Conservation (phyloP, 1,140 invertebrate species). For the Papilio polytes region DNA sequence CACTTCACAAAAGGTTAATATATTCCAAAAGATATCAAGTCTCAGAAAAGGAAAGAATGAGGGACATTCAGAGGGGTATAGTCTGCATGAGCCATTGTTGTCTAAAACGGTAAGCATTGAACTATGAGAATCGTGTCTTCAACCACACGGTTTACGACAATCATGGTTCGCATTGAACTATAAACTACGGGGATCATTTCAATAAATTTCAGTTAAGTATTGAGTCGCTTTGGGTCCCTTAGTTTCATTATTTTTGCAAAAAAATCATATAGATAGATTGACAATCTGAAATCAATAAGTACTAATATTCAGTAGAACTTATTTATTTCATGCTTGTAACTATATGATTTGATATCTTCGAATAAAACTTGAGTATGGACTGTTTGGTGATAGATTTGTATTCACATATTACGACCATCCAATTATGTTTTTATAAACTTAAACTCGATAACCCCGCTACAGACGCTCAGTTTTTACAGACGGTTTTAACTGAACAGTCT, state of each 20-base stretch:
- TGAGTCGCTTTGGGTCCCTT: not conserved
- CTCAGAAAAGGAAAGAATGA: conserved; percentile 22
- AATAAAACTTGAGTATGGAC: no score
- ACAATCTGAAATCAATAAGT: no score
- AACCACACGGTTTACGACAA: conserved; percentile 32
- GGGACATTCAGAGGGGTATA: conserved; percentile 6
- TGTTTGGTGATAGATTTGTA: no score
- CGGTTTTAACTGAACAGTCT: no score
- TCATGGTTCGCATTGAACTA: conserved; percentile 10
- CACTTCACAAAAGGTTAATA: conserved; percentile 16
- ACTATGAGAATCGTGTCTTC: conserved; percentile 36
- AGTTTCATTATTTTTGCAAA: not conserved
- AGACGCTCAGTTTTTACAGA: no score
- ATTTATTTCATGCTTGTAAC: no score
- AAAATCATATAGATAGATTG: not conserved
- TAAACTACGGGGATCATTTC: conserved; percentile 13
- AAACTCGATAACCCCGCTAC: no score
- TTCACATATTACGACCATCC: no score
- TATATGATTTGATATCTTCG: no score
- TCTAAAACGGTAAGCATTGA: conserved; percentile 34
- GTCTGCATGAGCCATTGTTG: conserved; percentile 38
- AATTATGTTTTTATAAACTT: no score
- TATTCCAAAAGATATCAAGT: conserved; percentile 35
- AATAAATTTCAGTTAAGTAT: conserved; percentile 32
- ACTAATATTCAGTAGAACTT: no score